phyloP scores from a whole-genome alignment of 2,888 invertebrate species.

The Drosophila nigricruria region DNA sequence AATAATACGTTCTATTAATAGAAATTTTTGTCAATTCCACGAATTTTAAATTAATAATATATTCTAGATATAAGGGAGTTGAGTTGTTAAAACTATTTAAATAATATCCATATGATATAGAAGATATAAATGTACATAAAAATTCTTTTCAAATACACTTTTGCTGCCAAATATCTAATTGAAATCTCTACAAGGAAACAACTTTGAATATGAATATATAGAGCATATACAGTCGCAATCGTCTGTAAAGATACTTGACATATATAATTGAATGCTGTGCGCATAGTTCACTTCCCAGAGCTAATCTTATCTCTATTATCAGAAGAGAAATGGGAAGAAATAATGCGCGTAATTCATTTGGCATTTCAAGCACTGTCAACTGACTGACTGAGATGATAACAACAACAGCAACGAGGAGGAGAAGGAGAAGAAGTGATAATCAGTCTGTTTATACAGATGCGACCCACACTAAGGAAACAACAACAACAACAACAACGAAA shows the following conservation, averaged over 20 bases:
- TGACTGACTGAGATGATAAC: slow-evolving; percentile 51
- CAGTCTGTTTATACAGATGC: slow-evolving; percentile 63
- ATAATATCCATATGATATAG: too few relatives aligned
- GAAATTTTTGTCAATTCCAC: background rate
- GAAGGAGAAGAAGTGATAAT: slow-evolving; percentile 50
- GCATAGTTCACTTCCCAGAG: slow-evolving; percentile 3
- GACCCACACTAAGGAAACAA: slow-evolving; percentile 58
- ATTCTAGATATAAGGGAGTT: too few relatives aligned
- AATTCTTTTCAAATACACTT: background rate
- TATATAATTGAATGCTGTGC: slow-evolving; percentile 18
- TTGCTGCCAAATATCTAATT: background rate
- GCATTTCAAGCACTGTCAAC: slow-evolving; percentile 67
- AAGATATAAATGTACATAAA: background rate
- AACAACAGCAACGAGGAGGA: slow-evolving; percentile 15
- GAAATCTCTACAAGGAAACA: background rate
- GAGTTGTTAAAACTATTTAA: too few relatives aligned
- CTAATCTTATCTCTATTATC: slow-evolving; percentile 42
- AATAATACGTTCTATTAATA: background rate
- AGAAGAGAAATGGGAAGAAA: slow-evolving; percentile 4
- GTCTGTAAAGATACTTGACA: slow-evolving; percentile 11
- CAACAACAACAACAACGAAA: slow-evolving; percentile 37
- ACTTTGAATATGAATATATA: background rate
- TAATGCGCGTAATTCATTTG: slow-evolving; percentile 53
- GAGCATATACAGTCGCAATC: background rate
- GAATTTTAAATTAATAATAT: too few relatives aligned